These are phyloP conservation scores for Alexandromys fortis DNA, from an alignment of 2,113 vertebrate species.

Conservation along the genomic window DNA sequence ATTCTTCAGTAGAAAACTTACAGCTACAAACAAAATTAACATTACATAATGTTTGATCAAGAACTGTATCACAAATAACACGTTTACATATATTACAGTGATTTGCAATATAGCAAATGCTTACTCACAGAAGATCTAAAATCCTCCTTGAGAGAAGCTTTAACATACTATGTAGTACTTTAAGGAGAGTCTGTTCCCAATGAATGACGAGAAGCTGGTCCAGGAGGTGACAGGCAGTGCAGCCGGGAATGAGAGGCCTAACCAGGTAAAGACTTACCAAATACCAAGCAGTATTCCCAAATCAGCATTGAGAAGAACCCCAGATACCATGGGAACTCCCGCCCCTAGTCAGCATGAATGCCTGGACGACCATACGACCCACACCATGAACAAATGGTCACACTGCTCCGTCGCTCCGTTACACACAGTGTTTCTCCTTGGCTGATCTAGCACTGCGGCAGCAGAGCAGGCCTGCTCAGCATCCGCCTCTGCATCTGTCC, in stretches of 20 bases:
- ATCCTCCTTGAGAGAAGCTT: conserved; percentile 37
- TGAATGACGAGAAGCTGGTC: conserved; percentile 52
- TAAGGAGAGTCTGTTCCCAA: conserved; percentile 35
- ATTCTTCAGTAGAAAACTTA: conserved; percentile 78
- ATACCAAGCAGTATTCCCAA: background rate
- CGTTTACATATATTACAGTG: conserved; percentile 68
- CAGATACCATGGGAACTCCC: background rate
- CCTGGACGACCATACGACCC: background rate
- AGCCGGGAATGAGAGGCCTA: conserved; percentile 42
- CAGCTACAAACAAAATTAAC: conserved; percentile 81
- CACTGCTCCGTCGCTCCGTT: background rate
- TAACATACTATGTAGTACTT: conserved; percentile 62
- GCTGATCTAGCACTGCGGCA: background rate
- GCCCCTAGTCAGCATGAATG: background rate
- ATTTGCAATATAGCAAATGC: conserved; percentile 59
- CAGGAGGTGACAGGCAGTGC: background rate
- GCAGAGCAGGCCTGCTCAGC: background rate
- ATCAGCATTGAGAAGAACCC: conserved; percentile 27
- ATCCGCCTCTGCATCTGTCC: background rate
- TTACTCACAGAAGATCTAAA: conserved; percentile 42
- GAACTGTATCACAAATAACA: conserved; percentile 56
- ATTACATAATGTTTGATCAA: conserved; percentile 77
- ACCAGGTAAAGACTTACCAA: conserved; percentile 25
- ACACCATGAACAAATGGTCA: background rate
- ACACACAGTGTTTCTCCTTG: background rate